phyloP scores from a whole-genome alignment of 2,797 vertebrate species.

The Bradypus variegatus region DNA sequence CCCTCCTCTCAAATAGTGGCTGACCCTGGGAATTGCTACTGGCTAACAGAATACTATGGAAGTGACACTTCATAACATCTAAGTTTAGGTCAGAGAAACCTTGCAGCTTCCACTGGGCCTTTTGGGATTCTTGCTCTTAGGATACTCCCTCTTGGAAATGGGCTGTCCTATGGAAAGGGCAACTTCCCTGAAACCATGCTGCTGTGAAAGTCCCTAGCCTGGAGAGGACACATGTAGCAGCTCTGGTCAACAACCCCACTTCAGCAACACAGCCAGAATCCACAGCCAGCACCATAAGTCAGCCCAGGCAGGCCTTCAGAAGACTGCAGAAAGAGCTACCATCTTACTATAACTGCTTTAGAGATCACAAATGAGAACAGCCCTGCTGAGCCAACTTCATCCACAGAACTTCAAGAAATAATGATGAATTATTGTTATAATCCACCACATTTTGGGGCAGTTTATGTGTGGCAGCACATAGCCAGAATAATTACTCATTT shows the following conservation, averaged over 20 bases:
- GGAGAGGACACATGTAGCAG: rapidly evolving
- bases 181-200: not conserved
- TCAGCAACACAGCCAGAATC: not conserved
- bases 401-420: not conserved
- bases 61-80: not conserved
- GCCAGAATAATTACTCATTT: not conserved
- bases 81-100: not conserved
- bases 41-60: not conserved
- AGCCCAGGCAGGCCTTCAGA: not conserved
- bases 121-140: not conserved
- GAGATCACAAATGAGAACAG: not conserved
- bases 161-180: not conserved
- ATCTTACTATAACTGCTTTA: not conserved
- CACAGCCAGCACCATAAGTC: not conserved
- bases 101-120: not conserved
- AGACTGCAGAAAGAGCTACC: not conserved
- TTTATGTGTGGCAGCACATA: not conserved
- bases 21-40: not conserved
- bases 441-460: not conserved
- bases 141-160: not conserved
- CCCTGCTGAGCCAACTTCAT: not conserved
- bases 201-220: not conserved
- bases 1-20: not conserved
- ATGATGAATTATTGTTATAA: not conserved
- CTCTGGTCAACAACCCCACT: not conserved